Base-by-base conservation (phyloP, 2,113 vertebrate species). In the Cheirogaleus medius region DNA sequence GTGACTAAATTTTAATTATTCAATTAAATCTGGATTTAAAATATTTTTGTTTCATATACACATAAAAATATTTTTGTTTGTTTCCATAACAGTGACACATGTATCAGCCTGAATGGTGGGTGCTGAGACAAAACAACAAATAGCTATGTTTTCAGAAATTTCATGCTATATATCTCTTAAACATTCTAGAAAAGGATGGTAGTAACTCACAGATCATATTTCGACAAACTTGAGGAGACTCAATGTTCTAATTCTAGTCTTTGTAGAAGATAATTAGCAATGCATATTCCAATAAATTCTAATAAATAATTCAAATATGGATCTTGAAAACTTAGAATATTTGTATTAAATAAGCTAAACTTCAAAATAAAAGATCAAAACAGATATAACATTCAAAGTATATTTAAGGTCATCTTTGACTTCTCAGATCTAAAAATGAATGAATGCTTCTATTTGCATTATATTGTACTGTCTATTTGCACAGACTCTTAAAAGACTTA, bases 31-130 rank as follows among this genome's bases (percentile, higher is more conserved):
- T 0, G 80, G 5, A n/a, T 94, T 87, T 60, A 90, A 95, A 92
- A 90, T 86, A 71, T 85, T 83, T 63, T 95, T 85, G 73, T 93
- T 76, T 93, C 27, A 91, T 92, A 88, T 90, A 89, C 29, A 94
- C 92, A 87, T 73, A 84, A 0, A 87, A 89, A 96, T 91, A 42
- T 34, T n/a, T 18, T 66, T 37, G 63, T 74, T 34, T 81, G 29
- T 81, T 81, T 56, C 73, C 81, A 29, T 21, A 84, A 69, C 42
- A 89, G 71, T 83, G 58, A 94, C 42, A 42, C 6, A 0, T 13
- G 49, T 42, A 58, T 25, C 56, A 68, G 58, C 49, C 3, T 63
- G n/a, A 91, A 87, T 64, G 83, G 17, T 8, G 63, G 83, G 21
- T 95, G n/a, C 21, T 63, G 63, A 87, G 73, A 74, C 18, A 58